phyloP scores from a whole-genome alignment of 2,797 vertebrate genomes.

The Channa striata region DNA sequence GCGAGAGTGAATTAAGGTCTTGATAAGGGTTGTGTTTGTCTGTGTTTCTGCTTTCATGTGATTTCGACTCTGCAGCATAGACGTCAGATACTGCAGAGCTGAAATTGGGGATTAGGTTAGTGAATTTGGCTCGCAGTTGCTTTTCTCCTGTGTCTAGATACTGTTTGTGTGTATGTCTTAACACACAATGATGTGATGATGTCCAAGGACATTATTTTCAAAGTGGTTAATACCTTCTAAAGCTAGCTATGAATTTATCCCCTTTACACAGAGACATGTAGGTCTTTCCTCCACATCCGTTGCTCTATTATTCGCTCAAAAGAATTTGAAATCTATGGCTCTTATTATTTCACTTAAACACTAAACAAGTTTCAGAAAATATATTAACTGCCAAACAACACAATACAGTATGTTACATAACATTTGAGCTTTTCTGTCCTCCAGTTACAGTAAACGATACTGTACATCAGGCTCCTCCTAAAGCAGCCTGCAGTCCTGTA shows the following conservation, averaged over 20 bases:
- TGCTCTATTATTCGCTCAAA: conserved; percentile 8
- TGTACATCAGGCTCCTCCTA: conserved; percentile 30
- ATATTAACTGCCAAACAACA: neutral
- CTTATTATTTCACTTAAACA: conserved; percentile 12
- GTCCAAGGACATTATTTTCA: conserved; percentile 44
- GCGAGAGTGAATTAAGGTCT: conserved; percentile 63
- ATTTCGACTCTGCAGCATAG: conserved; percentile 59
- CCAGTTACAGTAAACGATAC: conserved; percentile 29
- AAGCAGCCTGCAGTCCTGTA: conserved; percentile 18
- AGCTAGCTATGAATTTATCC: conserved; percentile 48
- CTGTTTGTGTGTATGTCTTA: conserved; percentile 29
- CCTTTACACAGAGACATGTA: conserved; percentile 36
- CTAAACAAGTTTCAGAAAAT: conserved; percentile 16
- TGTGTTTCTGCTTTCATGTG: conserved; percentile 58
- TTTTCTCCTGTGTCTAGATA: conserved; percentile 59
- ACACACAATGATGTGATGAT: conserved; percentile 27
- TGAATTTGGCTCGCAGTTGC: conserved; percentile 65
- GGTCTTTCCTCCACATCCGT: conserved; percentile 22
- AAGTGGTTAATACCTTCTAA: conserved; percentile 51
- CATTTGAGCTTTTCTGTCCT: conserved; percentile 19
- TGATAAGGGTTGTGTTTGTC: conserved; percentile 52
- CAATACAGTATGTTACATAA: neutral
- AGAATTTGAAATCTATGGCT: neutral
- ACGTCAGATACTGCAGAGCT: conserved; percentile 60
- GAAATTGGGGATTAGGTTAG: conserved; percentile 68